Evolutionary conservation across 1,140 invertebrate species (phyloP).

Genomic region (Drosophila pallidifrons): DNA sequence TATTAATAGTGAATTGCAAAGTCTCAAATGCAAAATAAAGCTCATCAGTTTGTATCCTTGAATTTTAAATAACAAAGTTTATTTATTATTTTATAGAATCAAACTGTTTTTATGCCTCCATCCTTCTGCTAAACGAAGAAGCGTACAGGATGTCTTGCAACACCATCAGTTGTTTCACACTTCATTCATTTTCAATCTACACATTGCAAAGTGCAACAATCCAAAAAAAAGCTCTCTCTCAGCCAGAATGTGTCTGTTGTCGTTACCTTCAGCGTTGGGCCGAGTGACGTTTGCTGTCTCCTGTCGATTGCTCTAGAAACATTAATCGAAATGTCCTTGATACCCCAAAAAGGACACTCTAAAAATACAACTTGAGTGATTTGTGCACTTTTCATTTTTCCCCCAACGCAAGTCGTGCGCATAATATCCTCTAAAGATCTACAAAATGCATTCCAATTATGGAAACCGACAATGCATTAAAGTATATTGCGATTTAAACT

Average conservation of each 20-base stretch:
- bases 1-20: no score
- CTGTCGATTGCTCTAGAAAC: conserved; percentile 45
- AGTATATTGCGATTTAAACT: background rate
- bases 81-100: no score
- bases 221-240: background rate
- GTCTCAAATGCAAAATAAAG: no score
- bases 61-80: no score
- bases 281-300: conserved; percentile 38
- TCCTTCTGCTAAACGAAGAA: no score
- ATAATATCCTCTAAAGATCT: background rate
- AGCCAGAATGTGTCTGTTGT: conserved; percentile 8
- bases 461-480: background rate
- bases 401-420: background rate
- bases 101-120: no score
- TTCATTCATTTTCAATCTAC: background rate
- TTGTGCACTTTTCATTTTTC: conserved; percentile 15
- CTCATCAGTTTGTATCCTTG: no score
- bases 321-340: conserved; percentile 50
- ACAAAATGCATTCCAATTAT: background rate
- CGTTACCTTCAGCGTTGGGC: conserved; percentile 10
- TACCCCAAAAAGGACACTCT: conserved; percentile 34
- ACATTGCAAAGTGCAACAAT: background rate
- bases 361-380: conserved; percentile 40
- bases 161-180: background rate
- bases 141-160: background rate